These are phyloP conservation scores for Neopipo cinnamomea DNA, from an alignment of 2,113 vertebrate species.

Conservation along the genomic window DNA sequence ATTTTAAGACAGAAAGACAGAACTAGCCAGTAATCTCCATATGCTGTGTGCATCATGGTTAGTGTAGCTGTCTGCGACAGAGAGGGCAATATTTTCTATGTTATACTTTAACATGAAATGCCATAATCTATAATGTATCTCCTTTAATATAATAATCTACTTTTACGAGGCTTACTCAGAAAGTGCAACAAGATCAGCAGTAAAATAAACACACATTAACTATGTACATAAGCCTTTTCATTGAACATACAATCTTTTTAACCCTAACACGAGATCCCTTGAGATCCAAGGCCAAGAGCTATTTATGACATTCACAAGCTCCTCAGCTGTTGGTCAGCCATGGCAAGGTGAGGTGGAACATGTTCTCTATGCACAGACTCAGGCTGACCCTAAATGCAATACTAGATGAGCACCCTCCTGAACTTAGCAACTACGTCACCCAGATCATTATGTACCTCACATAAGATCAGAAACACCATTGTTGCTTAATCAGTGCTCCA, in stretches of 20 bases:
- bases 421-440: not conserved
- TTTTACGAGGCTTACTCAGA: conserved; percentile 27
- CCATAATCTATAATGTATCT: not conserved
- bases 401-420: not conserved
- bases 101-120: not conserved
- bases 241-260: conserved; percentile 4
- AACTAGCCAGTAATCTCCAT: not conserved
- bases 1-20: conserved; percentile 10
- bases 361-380: not conserved
- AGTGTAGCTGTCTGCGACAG: not conserved
- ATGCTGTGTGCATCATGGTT: not conserved
- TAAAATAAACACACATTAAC: conserved; percentile 33
- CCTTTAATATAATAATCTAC: conserved; percentile 33
- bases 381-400: not conserved
- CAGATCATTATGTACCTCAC: not conserved
- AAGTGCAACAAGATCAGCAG: conserved; percentile 41
- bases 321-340: not conserved
- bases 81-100: not conserved
- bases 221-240: conserved; percentile 42
- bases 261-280: not conserved
- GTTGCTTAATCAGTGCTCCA: not conserved
- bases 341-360: not conserved
- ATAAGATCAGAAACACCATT: not conserved
- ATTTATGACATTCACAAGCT: fast-evolving
- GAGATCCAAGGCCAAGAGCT: not conserved